A percentile compares a stretch with the other conserved stretches of the same genome.
phyloP scores from a whole-genome alignment of 2,888 invertebrate species.

The Pollenia angustigena region DNA sequence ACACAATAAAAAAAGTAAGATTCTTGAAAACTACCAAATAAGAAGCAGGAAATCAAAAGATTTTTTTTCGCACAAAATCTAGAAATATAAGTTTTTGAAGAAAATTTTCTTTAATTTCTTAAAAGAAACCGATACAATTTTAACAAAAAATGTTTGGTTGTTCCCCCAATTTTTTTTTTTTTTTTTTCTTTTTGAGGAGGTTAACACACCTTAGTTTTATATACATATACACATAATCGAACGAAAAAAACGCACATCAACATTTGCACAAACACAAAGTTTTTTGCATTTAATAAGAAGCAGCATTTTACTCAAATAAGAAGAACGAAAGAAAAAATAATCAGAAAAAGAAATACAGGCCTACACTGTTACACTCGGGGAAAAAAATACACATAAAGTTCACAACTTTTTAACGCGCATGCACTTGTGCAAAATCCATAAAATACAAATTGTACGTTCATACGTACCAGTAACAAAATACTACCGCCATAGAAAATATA shows the following conservation, averaged over 20 bases:
- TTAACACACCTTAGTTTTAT: slow-evolving; percentile 73
- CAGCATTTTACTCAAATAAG: slow-evolving; percentile 63
- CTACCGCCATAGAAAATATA: slow-evolving; percentile 52
- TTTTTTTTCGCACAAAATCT: not conserved
- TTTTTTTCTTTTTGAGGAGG: slow-evolving; percentile 69
- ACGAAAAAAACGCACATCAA: slow-evolving; percentile 38
- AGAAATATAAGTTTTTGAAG: not conserved
- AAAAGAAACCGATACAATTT: slow-evolving; percentile 1
- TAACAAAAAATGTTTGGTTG: not conserved
- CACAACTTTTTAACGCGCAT: slow-evolving; percentile 59
- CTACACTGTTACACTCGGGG: slow-evolving; percentile 50
- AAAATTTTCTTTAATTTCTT: not conserved
- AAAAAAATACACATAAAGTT: slow-evolving; percentile 43
- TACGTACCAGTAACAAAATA: slow-evolving; percentile 39
- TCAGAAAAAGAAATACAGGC: slow-evolving; percentile 43
- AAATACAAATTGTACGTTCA: slow-evolving; percentile 49
- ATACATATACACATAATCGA: slow-evolving; percentile 68
- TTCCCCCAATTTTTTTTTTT: slow-evolving; percentile 46
- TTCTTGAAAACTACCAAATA: not conserved
- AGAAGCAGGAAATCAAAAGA: not conserved
- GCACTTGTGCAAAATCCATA: slow-evolving; percentile 69
- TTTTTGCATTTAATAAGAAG: slow-evolving; percentile 45
- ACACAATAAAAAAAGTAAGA: slow-evolving; percentile 61
- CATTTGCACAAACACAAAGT: slow-evolving; percentile 4
- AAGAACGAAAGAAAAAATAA: slow-evolving; percentile 59